A percentile compares a stretch with the other conserved stretches of the same genome.
phyloP scores from a whole-genome alignment of 2,888 invertebrate genomes.

The Andrena chrysosceles region DNA sequence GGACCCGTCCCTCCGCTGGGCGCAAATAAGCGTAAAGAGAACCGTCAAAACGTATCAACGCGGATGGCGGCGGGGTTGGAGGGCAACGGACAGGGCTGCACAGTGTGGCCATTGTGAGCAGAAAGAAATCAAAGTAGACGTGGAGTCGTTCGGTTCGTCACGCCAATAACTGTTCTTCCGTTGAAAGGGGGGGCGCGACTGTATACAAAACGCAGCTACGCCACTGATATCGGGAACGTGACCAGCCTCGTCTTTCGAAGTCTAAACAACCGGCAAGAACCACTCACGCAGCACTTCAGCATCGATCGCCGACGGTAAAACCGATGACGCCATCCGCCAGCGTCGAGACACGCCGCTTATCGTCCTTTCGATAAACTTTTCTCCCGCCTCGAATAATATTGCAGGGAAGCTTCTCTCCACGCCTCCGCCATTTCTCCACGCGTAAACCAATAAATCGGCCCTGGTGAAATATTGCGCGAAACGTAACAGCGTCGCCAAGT shows the following conservation, averaged over 20 bases:
- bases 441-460: conserved; percentile 22
- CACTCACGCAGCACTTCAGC: conserved; percentile 62
- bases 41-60: conserved; percentile 30
- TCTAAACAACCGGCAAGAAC: conserved; percentile 75
- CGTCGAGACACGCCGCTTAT: conserved; percentile 59
- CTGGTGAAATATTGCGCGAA: background rate
- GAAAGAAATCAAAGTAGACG: conserved; percentile 35
- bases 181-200: conserved; percentile 70
- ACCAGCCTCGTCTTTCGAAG: conserved; percentile 74
- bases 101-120: conserved; percentile 5
- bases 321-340: conserved; percentile 68
- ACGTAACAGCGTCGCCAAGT: background rate
- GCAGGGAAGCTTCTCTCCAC: conserved; percentile 39
- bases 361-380: conserved; percentile 68
- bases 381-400: conserved; percentile 48
- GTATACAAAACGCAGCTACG: conserved; percentile 57
- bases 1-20: background rate
- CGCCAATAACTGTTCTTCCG: conserved; percentile 75
- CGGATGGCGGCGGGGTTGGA: background rate
- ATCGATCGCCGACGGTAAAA: conserved; percentile 59
- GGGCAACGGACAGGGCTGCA: conserved; percentile 1
- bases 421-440: conserved; percentile 23
- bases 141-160: conserved; percentile 53
- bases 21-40: conserved; percentile 28
- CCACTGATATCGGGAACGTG: conserved; percentile 74